Conservation (phyloP, 2,888 invertebrate species). For the Pteria penguin region DNA sequence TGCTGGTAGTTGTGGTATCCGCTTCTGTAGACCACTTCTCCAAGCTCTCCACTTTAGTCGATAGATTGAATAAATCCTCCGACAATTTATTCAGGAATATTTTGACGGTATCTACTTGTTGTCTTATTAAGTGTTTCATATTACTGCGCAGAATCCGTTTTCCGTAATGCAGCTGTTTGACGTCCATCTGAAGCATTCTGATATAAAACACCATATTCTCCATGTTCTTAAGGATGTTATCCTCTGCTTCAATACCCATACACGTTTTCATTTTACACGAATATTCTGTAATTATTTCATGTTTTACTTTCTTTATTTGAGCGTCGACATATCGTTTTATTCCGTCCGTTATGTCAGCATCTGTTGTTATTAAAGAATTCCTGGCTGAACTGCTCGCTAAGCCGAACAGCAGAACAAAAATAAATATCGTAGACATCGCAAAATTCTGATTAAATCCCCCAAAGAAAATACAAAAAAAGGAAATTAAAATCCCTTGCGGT, state of each 20-base stretch:
- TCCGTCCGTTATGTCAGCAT: no score
- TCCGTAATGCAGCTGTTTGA: neutral
- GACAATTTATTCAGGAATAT: neutral
- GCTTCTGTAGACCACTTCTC: neutral
- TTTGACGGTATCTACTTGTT: neutral
- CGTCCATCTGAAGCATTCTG: neutral
- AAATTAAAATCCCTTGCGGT: no score
- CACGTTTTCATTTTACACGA: neutral
- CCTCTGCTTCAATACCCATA: neutral
- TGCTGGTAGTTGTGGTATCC: neutral
- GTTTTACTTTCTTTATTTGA: neutral
- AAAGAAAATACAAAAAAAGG: no score
- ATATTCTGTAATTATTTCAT: neutral
- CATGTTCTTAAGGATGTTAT: neutral
- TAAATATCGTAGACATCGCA: no score
- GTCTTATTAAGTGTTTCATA: neutral
- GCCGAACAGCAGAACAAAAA: no score
- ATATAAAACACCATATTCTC: neutral
- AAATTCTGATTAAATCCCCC: no score
- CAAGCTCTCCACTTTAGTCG: neutral
- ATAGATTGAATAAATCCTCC: neutral
- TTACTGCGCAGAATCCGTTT: neutral
- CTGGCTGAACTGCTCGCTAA: no score
- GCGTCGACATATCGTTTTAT: neutral
- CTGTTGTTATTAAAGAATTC: no score